A percentile compares a stretch with the other conserved stretches of the same genome.
Evolutionary conservation across 2,888 invertebrate genomes (phyloP).

Genomic region (Sepiola atlantica): DNA sequence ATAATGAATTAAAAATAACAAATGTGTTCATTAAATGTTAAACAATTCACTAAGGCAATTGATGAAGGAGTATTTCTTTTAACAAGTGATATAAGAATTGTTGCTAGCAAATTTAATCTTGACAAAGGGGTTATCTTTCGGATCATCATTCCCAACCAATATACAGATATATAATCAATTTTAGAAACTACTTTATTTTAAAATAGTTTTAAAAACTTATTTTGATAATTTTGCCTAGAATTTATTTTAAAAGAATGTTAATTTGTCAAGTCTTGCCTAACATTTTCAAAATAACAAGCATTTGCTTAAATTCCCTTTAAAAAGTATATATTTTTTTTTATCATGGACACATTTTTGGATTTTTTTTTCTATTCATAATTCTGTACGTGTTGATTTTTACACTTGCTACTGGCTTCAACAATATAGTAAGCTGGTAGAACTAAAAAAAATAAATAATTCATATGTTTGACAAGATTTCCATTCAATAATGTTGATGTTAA

Average conservation of each 20-base stretch:
- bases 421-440: not conserved
- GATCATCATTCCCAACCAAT: not conserved
- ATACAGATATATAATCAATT: not conserved
- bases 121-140: not conserved
- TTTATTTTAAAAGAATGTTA: not conserved
- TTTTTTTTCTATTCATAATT: not conserved
- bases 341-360: not conserved
- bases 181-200: not conserved
- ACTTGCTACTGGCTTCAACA: not conserved
- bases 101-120: not conserved
- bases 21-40: not conserved
- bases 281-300: not conserved
- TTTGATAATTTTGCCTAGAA: not conserved
- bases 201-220: not conserved
- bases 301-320: not conserved
- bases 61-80: not conserved
- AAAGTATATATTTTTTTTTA: not conserved
- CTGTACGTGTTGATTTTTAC: not conserved
- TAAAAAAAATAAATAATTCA: not conserved
- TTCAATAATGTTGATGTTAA: not conserved
- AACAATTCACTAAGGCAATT: no score
- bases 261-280: not conserved
- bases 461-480: not conserved
- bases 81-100: not conserved
- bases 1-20: not conserved